Conservation (phyloP, 2,888 invertebrate species). For the Eupeodes latifasciatus region DNA sequence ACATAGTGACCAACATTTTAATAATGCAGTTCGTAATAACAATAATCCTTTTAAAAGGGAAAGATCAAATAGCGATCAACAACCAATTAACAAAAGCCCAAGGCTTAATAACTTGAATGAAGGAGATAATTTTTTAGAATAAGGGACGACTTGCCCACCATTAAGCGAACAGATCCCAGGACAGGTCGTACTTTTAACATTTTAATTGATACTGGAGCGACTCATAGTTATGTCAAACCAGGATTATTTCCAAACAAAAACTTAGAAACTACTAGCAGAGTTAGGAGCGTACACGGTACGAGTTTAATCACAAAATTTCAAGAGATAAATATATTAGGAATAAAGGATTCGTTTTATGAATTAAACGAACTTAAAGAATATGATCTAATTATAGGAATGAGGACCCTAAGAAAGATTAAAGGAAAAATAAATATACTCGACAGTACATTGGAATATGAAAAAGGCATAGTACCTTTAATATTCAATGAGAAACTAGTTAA, state of each 20-base stretch:
- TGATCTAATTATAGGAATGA: slow-evolving; percentile 1
- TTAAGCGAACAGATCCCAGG: not conserved
- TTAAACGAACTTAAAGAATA: slow-evolving; percentile 1
- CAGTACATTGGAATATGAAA: not conserved
- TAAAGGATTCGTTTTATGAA: not conserved
- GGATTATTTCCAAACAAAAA: not conserved
- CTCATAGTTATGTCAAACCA: not conserved
- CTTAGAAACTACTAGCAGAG: not conserved
- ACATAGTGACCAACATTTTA: not conserved
- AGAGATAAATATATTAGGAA: slow-evolving; percentile 4
- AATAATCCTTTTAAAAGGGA: not conserved
- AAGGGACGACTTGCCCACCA: not conserved
- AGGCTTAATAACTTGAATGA: too few relatives aligned
- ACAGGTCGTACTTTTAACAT: not conserved
- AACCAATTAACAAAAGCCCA: not conserved
- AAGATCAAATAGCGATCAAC: not conserved
- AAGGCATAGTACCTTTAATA: slow-evolving; percentile 10
- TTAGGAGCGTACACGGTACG: not conserved
- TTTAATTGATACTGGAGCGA: not conserved
- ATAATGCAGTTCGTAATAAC: not conserved
- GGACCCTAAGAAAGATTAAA: not conserved
- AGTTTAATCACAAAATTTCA: not conserved
- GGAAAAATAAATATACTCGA: not conserved
- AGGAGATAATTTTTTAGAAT: not conserved
- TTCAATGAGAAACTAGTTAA: slow-evolving; percentile 1